A percentile compares a stretch with the other conserved stretches of the same genome.
Conservation (phyloP, 2,888 invertebrate species). For the Melipona beecheii region DNA sequence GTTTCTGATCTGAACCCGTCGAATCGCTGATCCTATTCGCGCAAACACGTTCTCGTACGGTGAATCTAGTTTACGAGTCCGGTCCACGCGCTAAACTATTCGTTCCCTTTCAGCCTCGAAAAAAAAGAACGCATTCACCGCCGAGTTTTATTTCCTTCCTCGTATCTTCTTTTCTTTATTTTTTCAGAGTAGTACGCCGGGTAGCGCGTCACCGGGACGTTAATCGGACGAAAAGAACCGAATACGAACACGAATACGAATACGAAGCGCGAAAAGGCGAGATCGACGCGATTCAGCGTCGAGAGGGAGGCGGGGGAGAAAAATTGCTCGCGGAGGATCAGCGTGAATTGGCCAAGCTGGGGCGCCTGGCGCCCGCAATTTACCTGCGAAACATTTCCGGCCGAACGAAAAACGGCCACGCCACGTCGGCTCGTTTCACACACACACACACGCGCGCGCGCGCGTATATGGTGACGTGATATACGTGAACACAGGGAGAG, state of each 20-base stretch:
- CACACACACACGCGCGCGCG: no score
- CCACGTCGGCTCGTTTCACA: conserved; percentile 31
- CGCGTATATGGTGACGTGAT: background rate
- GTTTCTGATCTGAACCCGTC: background rate
- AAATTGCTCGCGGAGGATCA: conserved; percentile 53
- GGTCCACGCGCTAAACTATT: background rate
- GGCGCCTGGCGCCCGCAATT: conserved; percentile 71
- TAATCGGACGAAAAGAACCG: background rate
- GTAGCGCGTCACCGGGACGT: background rate
- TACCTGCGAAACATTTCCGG: conserved; percentile 72
- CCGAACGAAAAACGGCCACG: conserved; percentile 60
- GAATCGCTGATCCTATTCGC: background rate
- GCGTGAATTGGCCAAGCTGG: conserved; percentile 61
- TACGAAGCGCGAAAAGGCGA: conserved; percentile 7
- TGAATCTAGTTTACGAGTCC: no score
- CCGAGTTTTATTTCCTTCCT: background rate
- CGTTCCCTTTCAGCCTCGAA: background rate
- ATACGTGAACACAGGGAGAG: background rate
- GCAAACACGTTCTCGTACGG: no score
- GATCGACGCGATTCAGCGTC: conserved; percentile 23
- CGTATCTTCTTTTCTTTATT: no score
- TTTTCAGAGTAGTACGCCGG: no score
- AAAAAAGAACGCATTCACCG: background rate
- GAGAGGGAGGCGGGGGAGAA: conserved; percentile 27
- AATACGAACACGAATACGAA: background rate